phyloP scores from a whole-genome alignment of 1,140 invertebrate genomes.

The Lasaia peninsularis region DNA sequence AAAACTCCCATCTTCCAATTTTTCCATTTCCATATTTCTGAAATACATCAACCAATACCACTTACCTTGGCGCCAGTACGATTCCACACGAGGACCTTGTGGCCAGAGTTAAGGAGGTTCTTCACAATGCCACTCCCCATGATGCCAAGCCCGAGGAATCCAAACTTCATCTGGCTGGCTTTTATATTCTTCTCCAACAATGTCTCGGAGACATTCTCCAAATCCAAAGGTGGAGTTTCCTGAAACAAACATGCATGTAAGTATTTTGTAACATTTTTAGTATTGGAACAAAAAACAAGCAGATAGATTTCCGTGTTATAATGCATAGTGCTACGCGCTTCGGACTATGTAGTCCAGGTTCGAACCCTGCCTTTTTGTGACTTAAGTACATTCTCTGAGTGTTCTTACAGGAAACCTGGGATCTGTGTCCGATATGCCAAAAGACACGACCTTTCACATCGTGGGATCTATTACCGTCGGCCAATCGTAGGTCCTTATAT shows the following conservation, averaged over 20 bases:
- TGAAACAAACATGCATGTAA: conserved; percentile 46
- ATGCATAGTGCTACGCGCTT: too few species aligned
- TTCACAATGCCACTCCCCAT: conserved; percentile 98
- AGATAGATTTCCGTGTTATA: too few species aligned
- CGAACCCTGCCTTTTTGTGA: too few species aligned
- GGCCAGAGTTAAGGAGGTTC: conserved; percentile 95
- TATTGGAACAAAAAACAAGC: neutral
- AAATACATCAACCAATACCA: conserved; percentile 30
- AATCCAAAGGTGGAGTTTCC: conserved; percentile 86
- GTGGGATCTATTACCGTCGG: too few species aligned
- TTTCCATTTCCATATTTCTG: too few species aligned
- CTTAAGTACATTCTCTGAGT: too few species aligned
- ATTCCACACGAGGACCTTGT: conserved; percentile 96
- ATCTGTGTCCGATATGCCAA: too few species aligned
- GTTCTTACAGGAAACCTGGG: too few species aligned
- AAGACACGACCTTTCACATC: too few species aligned
- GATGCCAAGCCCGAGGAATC: conserved; percentile 96
- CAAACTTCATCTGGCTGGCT: conserved; percentile 92
- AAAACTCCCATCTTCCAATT: too few species aligned
- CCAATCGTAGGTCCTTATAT: too few species aligned
- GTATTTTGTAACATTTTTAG: neutral
- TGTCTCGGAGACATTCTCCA: conserved; percentile 87
- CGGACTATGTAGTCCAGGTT: too few species aligned
- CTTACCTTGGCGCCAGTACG: conserved; percentile 93
- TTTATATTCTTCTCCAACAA: conserved; percentile 92